Evolutionary conservation across 2,888 invertebrate genomes (phyloP), one percentile per base, ranked within the genome.

Genomic region (Arge pagana): DNA sequence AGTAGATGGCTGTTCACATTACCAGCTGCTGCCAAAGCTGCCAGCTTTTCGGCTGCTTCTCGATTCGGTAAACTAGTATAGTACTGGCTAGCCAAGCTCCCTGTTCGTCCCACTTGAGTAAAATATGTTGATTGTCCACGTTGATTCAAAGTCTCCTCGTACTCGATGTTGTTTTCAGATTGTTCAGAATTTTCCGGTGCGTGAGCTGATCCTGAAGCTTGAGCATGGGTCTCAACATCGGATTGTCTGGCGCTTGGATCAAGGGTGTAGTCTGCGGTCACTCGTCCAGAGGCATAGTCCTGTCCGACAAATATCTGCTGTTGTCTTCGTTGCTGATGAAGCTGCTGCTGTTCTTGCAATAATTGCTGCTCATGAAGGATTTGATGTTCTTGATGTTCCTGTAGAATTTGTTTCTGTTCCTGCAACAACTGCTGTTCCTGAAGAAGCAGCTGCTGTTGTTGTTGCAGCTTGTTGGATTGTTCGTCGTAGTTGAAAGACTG

Each of bases 11-110:
- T 76, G 48, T 80, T 80, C 2, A 79, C 72, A 65, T 82, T 80
- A 39, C 82, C 81, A 11, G 82, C 80, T 43, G 82, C 82, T 56
- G 85, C 83, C 1, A 83, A 76, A 52, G 84, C 81, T 0, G 83
- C 83, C 50, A 85, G 65, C 24, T 82, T 81, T 40, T 85, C 84
- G 8, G 84, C 84, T 0, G 83, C 82, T 69, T 85, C 82, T 18
- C 83, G 81, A 57, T 82, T 85, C 10, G 85, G 85, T 23, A 86
- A 73, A 0, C 84, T 82, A 1, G 85, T 80, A 60, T 83, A 86
- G 59, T 82, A 73, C 36, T 67, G 65, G 11, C 61, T 61, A 1
- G 68, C 58, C 3, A 67, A 45, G 26, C 54, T 62, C 8, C 56
- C 62, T 19, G 72, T 77, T 67, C 76, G 78, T 13, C 78, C 78